Percentiles rank a stretch among this genome's conserved stretches.
Conservation (phyloP, 2,797 vertebrate genomes). For the Macrochelys suwanniensis region DNA sequence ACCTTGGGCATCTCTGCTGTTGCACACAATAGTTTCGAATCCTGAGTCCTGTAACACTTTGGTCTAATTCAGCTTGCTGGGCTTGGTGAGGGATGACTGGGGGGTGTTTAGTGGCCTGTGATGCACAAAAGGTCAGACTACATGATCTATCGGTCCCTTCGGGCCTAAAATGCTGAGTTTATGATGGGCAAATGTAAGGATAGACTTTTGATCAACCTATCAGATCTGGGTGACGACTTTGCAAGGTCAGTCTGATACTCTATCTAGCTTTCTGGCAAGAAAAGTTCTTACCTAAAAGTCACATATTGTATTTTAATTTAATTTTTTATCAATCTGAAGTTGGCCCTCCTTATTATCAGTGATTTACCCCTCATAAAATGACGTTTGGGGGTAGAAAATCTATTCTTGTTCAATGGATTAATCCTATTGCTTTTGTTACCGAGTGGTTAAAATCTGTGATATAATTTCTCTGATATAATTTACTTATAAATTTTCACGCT, state of each 20-base stretch:
- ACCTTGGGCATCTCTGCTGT: neutral
- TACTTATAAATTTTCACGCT: conserved; percentile 11
- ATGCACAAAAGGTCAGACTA: neutral
- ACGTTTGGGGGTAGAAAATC: conserved; percentile 13
- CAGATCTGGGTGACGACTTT: neutral
- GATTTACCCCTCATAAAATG: conserved; percentile 7
- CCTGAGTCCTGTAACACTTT: neutral
- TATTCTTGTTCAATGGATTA: conserved; percentile 34
- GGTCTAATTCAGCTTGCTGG: neutral
- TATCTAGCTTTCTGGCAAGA: neutral
- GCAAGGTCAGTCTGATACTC: neutral
- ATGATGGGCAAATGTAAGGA: neutral
- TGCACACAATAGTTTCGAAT: neutral
- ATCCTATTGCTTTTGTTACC: conserved; percentile 38
- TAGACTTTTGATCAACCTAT: neutral
- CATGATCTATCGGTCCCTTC: neutral
- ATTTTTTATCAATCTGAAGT: conserved; percentile 39
- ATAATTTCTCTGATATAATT: conserved; percentile 39
- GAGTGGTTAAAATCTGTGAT: conserved; percentile 7
- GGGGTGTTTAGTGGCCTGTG: neutral
- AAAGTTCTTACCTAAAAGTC: neutral
- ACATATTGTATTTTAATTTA: neutral
- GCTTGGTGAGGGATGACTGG: neutral
- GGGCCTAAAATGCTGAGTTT: neutral
- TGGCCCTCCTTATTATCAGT: conserved; percentile 3